Evolutionary conservation across 2,888 invertebrate species (phyloP).

Genomic region (Gymnocheta viridis): DNA sequence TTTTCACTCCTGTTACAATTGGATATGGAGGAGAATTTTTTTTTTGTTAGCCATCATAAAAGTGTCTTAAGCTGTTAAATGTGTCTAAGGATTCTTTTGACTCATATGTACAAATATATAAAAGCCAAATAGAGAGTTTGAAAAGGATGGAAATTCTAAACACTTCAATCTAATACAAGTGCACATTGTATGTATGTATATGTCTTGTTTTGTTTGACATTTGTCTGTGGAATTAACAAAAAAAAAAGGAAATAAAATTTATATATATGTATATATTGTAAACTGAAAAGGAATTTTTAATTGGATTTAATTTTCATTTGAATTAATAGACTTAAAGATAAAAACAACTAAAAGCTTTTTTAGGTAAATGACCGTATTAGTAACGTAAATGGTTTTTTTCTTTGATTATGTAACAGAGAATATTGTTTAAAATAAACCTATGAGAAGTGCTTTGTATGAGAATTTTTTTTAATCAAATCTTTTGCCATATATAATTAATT

Average conservation of each 20-base stretch:
- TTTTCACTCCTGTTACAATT: background rate
- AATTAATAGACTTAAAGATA: conserved; percentile 35
- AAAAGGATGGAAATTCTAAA: conserved; percentile 15
- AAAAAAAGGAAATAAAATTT: background rate
- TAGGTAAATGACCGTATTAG: conserved; percentile 63
- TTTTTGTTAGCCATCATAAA: conserved; percentile 55
- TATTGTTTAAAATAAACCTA: background rate
- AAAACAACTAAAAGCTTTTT: conserved; percentile 26
- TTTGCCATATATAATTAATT: too few relatives aligned
- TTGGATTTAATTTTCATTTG: conserved; percentile 62
- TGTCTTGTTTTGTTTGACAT: background rate
- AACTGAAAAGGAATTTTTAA: conserved; percentile 64
- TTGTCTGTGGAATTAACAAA: conserved; percentile 19
- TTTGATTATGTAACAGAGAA: background rate
- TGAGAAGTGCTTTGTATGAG: background rate
- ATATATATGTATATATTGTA: conserved; percentile 1
- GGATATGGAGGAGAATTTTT: background rate
- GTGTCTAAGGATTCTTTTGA: conserved; percentile 46
- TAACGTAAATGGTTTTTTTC: background rate
- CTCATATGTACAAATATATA: conserved; percentile 14
- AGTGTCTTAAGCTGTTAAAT: conserved; percentile 38
- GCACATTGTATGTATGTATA: background rate
- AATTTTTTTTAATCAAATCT: too few relatives aligned
- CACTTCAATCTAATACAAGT: conserved; percentile 18
- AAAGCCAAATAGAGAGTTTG: background rate